phyloP scores from a whole-genome alignment of 92 coral and sea anemone genomes.

The Desmophyllum pertusum region DNA sequence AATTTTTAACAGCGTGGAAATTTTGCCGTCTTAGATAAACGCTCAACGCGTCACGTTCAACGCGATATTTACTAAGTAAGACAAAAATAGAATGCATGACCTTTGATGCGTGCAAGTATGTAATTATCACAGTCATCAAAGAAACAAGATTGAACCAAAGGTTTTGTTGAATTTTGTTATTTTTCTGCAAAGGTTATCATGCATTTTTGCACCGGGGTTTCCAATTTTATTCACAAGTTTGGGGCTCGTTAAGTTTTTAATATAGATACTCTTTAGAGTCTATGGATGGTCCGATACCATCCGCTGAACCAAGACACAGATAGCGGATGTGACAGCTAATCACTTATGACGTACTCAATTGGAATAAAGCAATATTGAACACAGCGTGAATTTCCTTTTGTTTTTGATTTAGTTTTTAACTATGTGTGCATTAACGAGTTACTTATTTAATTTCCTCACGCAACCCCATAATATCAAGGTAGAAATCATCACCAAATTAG shows the following conservation, averaged over 20 bases:
- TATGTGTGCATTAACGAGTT: neutral
- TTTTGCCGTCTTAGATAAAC: neutral
- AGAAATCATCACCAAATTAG: neutral
- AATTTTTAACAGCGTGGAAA: neutral
- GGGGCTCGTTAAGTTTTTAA: too few species aligned
- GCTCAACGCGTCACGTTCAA: conserved; percentile 3
- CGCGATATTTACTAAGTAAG: neutral
- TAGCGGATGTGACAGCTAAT: neutral
- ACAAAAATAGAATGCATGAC: neutral
- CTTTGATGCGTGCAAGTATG: conserved; percentile 7
- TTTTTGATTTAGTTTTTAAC: neutral
- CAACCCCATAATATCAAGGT: neutral
- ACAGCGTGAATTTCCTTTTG: neutral
- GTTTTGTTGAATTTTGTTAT: neutral
- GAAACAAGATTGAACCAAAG: neutral
- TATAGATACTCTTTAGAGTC: too few species aligned
- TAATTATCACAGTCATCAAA: neutral
- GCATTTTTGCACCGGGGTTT: neutral
- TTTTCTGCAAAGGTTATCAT: neutral
- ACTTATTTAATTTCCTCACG: neutral
- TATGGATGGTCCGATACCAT: too few species aligned
- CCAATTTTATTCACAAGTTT: neutral
- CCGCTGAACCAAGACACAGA: neutral
- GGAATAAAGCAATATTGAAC: neutral
- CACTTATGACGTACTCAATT: conserved; percentile 6